Evolutionary conservation across 1,140 invertebrate genomes (phyloP), one percentile per base, ranked within the genome.

Genomic region (Temnothorax curvispinosus): DNA sequence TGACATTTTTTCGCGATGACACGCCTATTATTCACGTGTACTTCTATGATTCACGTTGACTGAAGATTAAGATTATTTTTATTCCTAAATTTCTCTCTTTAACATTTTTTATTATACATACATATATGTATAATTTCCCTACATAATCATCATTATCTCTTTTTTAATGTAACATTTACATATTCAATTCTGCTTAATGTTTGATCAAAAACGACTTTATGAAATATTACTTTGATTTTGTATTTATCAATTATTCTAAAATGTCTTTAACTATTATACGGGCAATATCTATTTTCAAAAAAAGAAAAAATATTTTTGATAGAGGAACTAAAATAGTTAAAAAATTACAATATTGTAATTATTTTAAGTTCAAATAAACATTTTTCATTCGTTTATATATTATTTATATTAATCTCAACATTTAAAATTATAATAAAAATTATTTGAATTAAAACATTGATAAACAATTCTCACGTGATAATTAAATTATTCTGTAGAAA

Each of bases 401-500:
- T 15, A 21, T 32, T 32, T 2, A n/a, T 32, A 54, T 56, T 56
- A 74, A 18, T 41, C 0, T 74, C 1, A 1, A 62, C 56, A 32
- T 27, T 27, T 32, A 2, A 62, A 41, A 15, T 4, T n/a, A 5
- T 32, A 21, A n/a, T 44, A 32, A 18, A 77, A 77, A 78, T 50
- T 47, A 47, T 65, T 65, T 64, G 0, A 21, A 35, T 65, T 65
- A 38, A 52, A 35, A 3, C 35, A 35, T 44, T 44, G 1, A 67
- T 21, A 9, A 35, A 35, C 35, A 4, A 64, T 47, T 47, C 8
- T 8, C 15, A 41, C 15, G 5, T 3, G 11, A 5, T 47, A 13
- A 47, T 64, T 47, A 35, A 64, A 78, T 64, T 64, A 64, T 13
- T 75, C 27, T 15, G 3, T 67, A 60, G n/a, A 56, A 64, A 65